Evolutionary conservation across 1,140 invertebrate species (phyloP), one percentile per base, ranked within the genome.

Genomic region (Bombus superbus): DNA sequence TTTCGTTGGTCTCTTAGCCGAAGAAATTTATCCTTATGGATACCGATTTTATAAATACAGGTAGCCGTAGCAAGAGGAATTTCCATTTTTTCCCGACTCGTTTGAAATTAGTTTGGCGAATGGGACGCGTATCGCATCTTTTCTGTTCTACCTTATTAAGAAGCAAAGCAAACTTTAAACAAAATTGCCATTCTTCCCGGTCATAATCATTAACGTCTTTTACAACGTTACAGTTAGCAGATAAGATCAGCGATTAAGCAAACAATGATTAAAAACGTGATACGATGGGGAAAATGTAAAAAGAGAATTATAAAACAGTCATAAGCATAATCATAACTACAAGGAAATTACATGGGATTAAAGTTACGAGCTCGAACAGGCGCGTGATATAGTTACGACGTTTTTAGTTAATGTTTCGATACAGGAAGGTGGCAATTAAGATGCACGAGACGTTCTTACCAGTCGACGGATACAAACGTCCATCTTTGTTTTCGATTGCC

Each of bases 401-500:
- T 47, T 72, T 73, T 68, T 64, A 40, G 42, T 72, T 59, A 85
- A 80, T 47, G 77, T 64, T 18, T 44, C 86, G 59, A 38, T 73
- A 68, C 83, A 72, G 72, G 76, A 74, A 72, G 57, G 47, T 71
- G 53, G 35, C 42, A 53, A 91, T 93, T 93, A 69, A 89, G 47
- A 94, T 94, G 89, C 93, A 82, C 53, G 44, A 77, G 53, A 85
- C 90, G 89, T 89, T 88, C 80, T 25, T 75, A 83, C 83, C 73
- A 89, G 86, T 90, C 86, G 87, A 90, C 89, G 90, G 89, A 92
- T 92, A 93, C 90, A 90, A 90, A 88, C 86, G 81, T 87, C 91
- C 92, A 92, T 93, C 90, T 93, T 92, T 88, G 92, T 91, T 91
- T 90, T 91, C 81, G 88, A 93, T 93, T 92, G 92, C 93, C 92